Percentiles rank a stretch among this genome's conserved stretches.
These are phyloP conservation scores for Centropus bengalensis DNA, from an alignment of 2,113 vertebrate genomes.

Conservation along the genomic window DNA sequence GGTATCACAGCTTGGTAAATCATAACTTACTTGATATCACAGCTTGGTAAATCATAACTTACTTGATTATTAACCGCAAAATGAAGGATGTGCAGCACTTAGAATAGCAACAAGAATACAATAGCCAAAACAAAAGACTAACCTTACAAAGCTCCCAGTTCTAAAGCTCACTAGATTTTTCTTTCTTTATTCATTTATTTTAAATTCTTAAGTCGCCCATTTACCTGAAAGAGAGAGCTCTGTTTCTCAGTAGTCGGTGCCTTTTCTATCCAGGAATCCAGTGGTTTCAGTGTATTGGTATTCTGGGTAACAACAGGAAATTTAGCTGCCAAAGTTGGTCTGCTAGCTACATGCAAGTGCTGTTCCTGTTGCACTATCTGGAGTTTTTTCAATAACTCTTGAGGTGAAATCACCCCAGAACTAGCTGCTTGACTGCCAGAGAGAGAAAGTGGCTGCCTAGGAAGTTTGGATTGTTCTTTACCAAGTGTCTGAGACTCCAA, in stretches of 20 bases:
- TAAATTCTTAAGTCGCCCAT: neutral
- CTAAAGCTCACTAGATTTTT: neutral
- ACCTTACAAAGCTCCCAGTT: neutral
- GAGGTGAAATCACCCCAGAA: conserved; percentile 83
- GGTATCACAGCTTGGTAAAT: neutral
- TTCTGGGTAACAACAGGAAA: conserved; percentile 76
- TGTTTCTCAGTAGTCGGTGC: conserved; percentile 70
- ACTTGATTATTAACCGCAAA: neutral
- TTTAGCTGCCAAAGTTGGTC: conserved; percentile 84
- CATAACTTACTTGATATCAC: neutral
- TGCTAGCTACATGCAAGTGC: conserved; percentile 67
- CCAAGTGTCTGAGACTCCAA: conserved; percentile 17
- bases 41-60: neutral
- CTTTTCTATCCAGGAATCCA: conserved; percentile 73
- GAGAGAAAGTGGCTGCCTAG: conserved; percentile 25
- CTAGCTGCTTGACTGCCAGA: conserved; percentile 42
- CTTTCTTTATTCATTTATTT: neutral
- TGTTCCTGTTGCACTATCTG: conserved; percentile 90
- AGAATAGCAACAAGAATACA: neutral
- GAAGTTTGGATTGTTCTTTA: conserved; percentile 60
- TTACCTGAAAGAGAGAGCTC: conserved; percentile 83
- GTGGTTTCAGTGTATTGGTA: conserved; percentile 11
- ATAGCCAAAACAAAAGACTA: neutral
- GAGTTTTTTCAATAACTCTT: conserved; percentile 89
- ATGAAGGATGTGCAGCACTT: accelerated